Evolutionary conservation across 1,140 invertebrate genomes (phyloP).

Genomic region (Hormaphis cornu): DNA sequence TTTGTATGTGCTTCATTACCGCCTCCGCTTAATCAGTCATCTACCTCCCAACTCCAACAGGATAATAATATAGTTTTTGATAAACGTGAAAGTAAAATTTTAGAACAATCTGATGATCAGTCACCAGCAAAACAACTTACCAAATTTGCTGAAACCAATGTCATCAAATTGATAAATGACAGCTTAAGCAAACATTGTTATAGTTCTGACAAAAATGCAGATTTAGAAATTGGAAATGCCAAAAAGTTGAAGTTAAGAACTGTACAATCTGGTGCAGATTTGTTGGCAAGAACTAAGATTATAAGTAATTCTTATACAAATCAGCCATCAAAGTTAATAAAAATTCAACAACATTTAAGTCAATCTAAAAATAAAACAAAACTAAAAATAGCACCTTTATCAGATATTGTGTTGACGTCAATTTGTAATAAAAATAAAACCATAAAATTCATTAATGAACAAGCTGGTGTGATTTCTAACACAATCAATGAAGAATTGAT

Average conservation of each 20-base stretch:
- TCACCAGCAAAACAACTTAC: neutral
- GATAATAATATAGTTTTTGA: neutral
- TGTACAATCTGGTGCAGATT: conserved; percentile 13
- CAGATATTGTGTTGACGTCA: neutral
- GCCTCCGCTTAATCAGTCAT: neutral
- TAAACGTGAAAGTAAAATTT: neutral
- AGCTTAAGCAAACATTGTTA: neutral
- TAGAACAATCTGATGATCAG: neutral
- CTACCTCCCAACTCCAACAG: neutral
- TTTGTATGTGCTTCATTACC: neutral
- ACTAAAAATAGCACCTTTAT: neutral
- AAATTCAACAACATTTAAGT: neutral
- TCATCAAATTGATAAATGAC: neutral
- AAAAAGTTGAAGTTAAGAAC: neutral
- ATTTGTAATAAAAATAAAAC: conserved; percentile 1
- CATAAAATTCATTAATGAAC: conserved; percentile 7
- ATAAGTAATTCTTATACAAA: conserved; percentile 22
- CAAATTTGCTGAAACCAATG: neutral
- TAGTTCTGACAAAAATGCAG: neutral
- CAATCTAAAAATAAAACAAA: neutral
- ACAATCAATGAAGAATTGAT: neutral
- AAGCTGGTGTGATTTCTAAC: neutral
- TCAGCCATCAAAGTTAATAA: conserved; percentile 14
- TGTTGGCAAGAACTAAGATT: conserved; percentile 21
- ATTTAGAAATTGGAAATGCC: neutral